Base-by-base conservation (phyloP, 2,797 vertebrate species). In the Antennarius maculatus region DNA sequence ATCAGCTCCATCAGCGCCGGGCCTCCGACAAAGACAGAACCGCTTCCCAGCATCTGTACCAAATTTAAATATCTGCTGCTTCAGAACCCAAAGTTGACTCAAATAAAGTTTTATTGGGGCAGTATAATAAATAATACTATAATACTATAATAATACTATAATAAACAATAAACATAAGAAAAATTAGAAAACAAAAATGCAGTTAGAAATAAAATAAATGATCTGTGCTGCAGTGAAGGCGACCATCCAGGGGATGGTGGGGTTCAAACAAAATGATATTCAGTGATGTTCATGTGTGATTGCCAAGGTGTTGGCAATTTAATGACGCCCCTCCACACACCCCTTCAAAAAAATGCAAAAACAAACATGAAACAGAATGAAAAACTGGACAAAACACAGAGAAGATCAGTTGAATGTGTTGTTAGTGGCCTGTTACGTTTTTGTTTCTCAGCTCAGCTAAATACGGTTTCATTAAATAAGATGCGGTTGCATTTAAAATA, bases 361-460 rank as follows among this genome's bases (percentile, higher is more conserved):
- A 23, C 43, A 59, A 65, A 79, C 63, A 81, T 85, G 68, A 86
- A 82, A 82, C 60, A 53, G 69, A 86, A 75, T 64, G 5, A 0
- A 7, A 55, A 61, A 77, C 47, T 2, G 8, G 46, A 39, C 14
- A n/a, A 71, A 79, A 66, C 54, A 64, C 29, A 51, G 27, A 55
- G 57, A 37, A 49, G 71, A 66, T 18, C 56, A 58, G 49, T 54
- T 14, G 16, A 70, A 57, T 42, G 16, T 23, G 46, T 17, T 29
- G 0, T 27, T 57, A 55, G 6, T 43, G 3, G 2, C 27, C n/a
- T 54, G 23, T 56, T 6, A 16, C 8, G 1, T n/a, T 27, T 23
- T 6, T n/a, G 7, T 45, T 45, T 45, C 43, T 34, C 2, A 34
- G 8, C 31, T 47, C 13, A 50, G 9, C 18, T 39, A 13, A 49